A percentile compares a stretch with the other conserved stretches of the same genome.
Evolutionary conservation across 2,888 invertebrate species (phyloP).

Genomic region (Lepeophtheirus nordmannii): DNA sequence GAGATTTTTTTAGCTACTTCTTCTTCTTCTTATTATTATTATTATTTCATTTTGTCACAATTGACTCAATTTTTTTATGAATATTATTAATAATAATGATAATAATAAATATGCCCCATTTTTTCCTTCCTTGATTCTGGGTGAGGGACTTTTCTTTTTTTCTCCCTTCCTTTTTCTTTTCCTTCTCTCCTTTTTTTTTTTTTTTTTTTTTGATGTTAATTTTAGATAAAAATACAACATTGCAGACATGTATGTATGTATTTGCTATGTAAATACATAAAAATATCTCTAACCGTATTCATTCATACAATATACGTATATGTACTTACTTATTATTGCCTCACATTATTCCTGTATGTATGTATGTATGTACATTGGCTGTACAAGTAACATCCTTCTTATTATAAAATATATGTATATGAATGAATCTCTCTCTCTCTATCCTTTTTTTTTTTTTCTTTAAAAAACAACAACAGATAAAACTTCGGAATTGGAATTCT

Average conservation of each 20-base stretch:
- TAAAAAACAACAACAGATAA: neutral
- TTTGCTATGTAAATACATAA: too few species aligned
- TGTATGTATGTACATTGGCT: too few species aligned
- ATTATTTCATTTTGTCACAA: neutral
- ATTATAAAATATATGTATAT: too few species aligned
- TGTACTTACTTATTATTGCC: too few species aligned
- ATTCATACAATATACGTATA: too few species aligned
- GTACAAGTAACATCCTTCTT: too few species aligned
- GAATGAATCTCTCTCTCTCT: neutral
- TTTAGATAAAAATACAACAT: neutral
- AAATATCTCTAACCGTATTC: too few species aligned
- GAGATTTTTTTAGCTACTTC: neutral
- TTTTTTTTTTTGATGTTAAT: neutral
- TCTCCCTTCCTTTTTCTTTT: neutral
- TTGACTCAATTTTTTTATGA: constrained; percentile 3
- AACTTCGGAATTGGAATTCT: constrained; percentile 9
- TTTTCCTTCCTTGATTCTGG: too few species aligned
- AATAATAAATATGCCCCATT: neutral
- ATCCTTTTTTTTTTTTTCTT: neutral
- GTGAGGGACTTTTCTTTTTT: too few species aligned
- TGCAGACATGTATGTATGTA: too few species aligned
- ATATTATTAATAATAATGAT: constrained; percentile 6
- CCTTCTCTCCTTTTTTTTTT: neutral
- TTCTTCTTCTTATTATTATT: neutral
- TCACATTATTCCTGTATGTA: too few species aligned